phyloP scores from a whole-genome alignment of 1,140 invertebrate genomes.

The Lethrus apterus region DNA sequence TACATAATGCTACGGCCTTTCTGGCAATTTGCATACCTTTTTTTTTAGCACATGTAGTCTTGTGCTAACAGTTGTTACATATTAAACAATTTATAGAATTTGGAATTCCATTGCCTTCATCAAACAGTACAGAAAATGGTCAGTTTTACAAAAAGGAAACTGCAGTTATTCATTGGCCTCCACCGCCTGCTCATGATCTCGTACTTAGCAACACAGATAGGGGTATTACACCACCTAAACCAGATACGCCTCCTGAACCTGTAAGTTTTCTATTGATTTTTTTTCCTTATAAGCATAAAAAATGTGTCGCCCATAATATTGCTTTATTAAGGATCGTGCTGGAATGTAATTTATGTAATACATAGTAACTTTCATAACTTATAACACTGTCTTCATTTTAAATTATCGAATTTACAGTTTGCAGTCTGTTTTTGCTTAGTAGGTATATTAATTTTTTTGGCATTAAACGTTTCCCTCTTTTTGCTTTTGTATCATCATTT shows the following conservation, averaged over 20 bases:
- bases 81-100: neutral
- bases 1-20: neutral
- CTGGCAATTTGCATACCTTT: neutral
- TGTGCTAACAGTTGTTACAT: neutral
- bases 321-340: neutral
- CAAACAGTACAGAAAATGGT: constrained; percentile 10
- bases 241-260: constrained; percentile 40
- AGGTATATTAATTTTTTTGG: no score
- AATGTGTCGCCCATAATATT: neutral
- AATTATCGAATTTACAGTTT: no score
- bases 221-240: constrained; percentile 39
- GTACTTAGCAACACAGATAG: constrained; percentile 8
- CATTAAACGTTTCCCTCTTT: no score
- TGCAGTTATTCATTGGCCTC: constrained; percentile 10
- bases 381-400: no score
- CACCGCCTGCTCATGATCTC: constrained; percentile 20
- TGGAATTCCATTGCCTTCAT: constrained; percentile 6
- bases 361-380: no score
- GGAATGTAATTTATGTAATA: neutral
- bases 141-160: constrained; percentile 5
- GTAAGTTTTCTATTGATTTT: constrained; percentile 28
- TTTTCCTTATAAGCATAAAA: neutral
- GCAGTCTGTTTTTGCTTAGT: no score
- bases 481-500: no score
- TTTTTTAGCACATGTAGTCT: neutral